phyloP scores from a whole-genome alignment of 2,797 vertebrate genomes.

The Gallinago solitaria region DNA sequence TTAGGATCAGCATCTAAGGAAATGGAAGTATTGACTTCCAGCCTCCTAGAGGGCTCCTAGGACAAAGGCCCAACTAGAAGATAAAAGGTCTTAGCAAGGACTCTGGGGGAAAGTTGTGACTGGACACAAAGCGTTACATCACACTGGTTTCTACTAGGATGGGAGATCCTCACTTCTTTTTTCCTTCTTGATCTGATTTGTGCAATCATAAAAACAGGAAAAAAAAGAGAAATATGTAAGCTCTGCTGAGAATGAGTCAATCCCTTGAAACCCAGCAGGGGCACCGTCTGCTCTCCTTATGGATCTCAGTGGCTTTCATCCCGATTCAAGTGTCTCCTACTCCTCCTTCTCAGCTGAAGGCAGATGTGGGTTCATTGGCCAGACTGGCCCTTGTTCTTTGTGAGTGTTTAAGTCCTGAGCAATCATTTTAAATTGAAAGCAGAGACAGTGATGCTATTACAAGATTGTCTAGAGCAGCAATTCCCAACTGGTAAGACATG shows the following conservation, averaged over 20 bases:
- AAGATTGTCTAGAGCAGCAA: slow-evolving; percentile 34
- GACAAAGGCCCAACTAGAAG: background rate
- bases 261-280: slow-evolving; percentile 39
- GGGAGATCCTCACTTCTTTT: background rate
- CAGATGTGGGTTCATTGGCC: slow-evolving; percentile 52
- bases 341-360: slow-evolving; percentile 49
- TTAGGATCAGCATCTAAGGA: background rate
- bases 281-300: slow-evolving; percentile 46
- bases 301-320: slow-evolving; percentile 52
- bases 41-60: background rate
- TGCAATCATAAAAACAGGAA: background rate
- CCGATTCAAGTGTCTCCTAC: slow-evolving; percentile 2
- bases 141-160: background rate
- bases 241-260: slow-evolving; percentile 37
- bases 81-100: background rate
- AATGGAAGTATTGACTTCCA: background rate
- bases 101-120: background rate
- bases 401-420: slow-evolving; percentile 45
- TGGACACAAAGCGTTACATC: background rate
- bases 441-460: slow-evolving; percentile 3
- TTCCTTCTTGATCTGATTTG: background rate
- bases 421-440: slow-evolving; percentile 64
- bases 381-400: background rate
- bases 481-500: slow-evolving; percentile 33
- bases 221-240: background rate